Evolutionary conservation across 1,140 invertebrate species (phyloP).

Genomic region (Danaus melanippus): DNA sequence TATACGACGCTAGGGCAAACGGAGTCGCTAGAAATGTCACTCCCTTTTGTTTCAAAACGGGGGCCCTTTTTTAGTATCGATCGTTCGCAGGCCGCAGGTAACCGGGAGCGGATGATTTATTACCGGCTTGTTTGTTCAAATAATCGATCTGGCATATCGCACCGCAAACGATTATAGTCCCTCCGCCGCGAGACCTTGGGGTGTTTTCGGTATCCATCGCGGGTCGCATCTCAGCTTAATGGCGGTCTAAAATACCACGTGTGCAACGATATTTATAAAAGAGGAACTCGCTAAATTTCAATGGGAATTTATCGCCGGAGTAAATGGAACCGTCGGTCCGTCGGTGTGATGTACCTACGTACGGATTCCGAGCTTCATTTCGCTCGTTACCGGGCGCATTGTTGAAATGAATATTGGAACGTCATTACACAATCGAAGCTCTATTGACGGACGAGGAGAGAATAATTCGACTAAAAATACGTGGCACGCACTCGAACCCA

Average conservation of each 20-base stretch:
- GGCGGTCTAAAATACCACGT: conserved; percentile 25
- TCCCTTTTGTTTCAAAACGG: conserved; percentile 47
- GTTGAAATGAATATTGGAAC: too few species aligned
- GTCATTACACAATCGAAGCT: too few species aligned
- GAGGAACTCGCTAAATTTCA: conserved; percentile 7
- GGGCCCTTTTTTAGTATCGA: conserved; percentile 52
- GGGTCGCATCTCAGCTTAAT: conserved; percentile 43
- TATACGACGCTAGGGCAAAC: not conserved
- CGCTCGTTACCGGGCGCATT: too few species aligned
- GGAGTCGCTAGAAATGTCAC: conserved; percentile 47
- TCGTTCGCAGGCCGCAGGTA: conserved; percentile 45
- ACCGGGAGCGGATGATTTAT: conserved; percentile 63
- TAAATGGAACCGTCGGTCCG: not conserved
- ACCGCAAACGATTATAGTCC: conserved; percentile 20
- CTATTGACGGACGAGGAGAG: too few species aligned
- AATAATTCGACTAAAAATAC: too few species aligned
- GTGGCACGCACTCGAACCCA: too few species aligned
- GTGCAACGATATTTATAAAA: conserved; percentile 10
- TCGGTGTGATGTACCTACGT: too few species aligned
- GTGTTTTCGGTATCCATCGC: conserved; percentile 12
- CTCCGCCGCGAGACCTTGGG: conserved; percentile 18
- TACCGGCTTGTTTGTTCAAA: conserved; percentile 60
- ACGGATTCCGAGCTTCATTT: too few species aligned
- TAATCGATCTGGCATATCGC: conserved; percentile 48
- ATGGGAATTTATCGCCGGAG: conserved; percentile 13